These are phyloP conservation scores for Diachasmimorpha longicaudata DNA, from an alignment of 1,140 invertebrate genomes.

Conservation along the genomic window DNA sequence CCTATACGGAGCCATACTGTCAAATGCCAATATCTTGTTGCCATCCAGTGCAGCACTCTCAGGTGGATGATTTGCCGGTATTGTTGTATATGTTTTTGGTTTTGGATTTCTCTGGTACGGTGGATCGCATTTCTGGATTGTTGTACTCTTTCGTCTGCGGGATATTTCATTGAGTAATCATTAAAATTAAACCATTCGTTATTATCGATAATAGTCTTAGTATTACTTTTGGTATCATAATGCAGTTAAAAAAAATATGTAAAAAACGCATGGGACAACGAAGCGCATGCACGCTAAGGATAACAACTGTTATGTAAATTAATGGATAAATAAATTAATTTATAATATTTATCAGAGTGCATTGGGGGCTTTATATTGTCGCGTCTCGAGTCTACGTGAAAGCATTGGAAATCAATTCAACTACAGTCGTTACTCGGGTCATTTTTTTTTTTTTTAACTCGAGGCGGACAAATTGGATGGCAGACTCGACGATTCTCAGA, in stretches of 20 bases:
- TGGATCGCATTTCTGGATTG: conserved; percentile 84
- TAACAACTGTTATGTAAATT: background rate
- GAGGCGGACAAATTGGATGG: background rate
- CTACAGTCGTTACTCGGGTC: background rate
- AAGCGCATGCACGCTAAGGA: conserved; percentile 20
- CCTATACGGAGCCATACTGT: conserved; percentile 82
- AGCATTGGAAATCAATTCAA: background rate
- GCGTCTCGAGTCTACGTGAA: background rate
- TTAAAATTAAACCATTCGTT: conserved; percentile 34
- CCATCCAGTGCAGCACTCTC: conserved; percentile 74
- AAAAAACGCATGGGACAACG: conserved; percentile 14
- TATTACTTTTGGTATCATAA: background rate
- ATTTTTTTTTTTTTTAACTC: too few relatives aligned
- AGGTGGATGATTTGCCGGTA: conserved; percentile 67
- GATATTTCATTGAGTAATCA: conserved; percentile 35
- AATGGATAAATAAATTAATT: background rate
- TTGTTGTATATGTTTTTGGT: conserved; percentile 71
- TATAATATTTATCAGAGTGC: background rate
- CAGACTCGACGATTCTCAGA: background rate
- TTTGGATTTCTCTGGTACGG: conserved; percentile 84
- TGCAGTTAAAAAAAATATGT: conserved; percentile 5
- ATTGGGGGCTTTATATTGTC: background rate
- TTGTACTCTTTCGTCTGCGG: conserved; percentile 81
- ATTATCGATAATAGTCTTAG: conserved; percentile 4
- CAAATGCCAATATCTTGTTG: conserved; percentile 81